Base-by-base conservation (phyloP, 2,888 invertebrate species). In the Epinotia bilunana region DNA sequence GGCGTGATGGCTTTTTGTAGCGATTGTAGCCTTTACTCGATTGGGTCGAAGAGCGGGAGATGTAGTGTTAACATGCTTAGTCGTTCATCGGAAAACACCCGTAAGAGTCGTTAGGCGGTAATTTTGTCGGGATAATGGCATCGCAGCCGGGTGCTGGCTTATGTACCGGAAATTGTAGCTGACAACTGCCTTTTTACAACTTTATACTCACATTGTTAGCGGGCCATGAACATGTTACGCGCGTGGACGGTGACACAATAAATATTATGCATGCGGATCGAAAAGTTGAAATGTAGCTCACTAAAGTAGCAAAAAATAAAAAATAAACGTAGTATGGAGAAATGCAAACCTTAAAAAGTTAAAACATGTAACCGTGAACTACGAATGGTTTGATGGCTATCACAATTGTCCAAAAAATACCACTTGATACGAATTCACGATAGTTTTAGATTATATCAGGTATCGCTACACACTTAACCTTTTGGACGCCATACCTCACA, bases 41-140 rank as follows among this genome's bases (percentile, higher is more conserved):
- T 64, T 64, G 33, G 46, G 20, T 46, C 43, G 23, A 49, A 18
- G 49, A 46, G 20, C 11, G 18, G 57, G 72, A 57, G 18, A 49
- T 58, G 33, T 20, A 65, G 72, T 58, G 33, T 49, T 58, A 72
- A 64, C 64, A 18, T 58, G 28, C 57, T 64, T 72, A 58, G 46
- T n/a, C 57, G 57, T 46, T 63, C 12, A 43, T 57, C 62, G 63
- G 53, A 53, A 55, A 72, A 43, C 62, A 72, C 33, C 62, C 46
- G 60, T 68, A 43, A 68, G 39, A 68, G 68, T 68, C 57, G 58
- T 68, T 58, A 68, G 68, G n/a, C 57, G 39, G 68, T 68, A 68
- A 68, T 68, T 68, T 58, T 23, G 68, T 58, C 68, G 43, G 39
- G 55, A 68, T 68, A 68, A 68, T 68, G 20, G 57, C 39, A 12